Conservation (phyloP, 1,140 invertebrate genomes). For the Drosophila murphyi region DNA sequence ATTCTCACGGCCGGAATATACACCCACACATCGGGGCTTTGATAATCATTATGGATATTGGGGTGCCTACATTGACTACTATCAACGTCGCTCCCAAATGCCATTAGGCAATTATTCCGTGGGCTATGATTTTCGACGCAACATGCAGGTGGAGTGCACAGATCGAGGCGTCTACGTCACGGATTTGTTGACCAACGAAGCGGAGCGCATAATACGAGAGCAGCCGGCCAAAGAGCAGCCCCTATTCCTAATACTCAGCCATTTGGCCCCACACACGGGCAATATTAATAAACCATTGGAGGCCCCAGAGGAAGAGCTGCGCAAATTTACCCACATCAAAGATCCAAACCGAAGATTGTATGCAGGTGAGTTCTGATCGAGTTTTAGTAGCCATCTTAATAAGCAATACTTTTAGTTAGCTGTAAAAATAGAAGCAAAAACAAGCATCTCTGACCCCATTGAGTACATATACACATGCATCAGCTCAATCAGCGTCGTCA, state of each 20-base stretch:
- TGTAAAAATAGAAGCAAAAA: background rate
- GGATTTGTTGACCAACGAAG: constrained; percentile 90
- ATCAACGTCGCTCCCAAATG: constrained; percentile 88
- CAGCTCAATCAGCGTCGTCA: background rate
- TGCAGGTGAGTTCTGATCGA: constrained; percentile 87
- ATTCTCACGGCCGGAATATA: constrained; percentile 89
- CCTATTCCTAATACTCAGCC: constrained; percentile 92
- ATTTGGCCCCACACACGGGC: constrained; percentile 92
- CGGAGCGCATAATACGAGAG: constrained; percentile 88
- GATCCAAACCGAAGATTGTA: constrained; percentile 90
- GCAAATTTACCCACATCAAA: constrained; percentile 90
- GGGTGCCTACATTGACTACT: constrained; percentile 93
- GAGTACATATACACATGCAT: background rate
- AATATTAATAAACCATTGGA: constrained; percentile 89
- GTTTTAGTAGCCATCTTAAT: background rate
- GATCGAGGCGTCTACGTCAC: constrained; percentile 90
- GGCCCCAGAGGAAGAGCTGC: constrained; percentile 90
- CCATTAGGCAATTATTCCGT: constrained; percentile 84
- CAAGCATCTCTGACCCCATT: background rate
- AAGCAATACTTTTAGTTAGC: background rate
- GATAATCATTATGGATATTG: constrained; percentile 94
- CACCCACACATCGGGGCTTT: constrained; percentile 93
- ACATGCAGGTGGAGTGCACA: constrained; percentile 87
- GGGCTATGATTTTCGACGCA: constrained; percentile 90
- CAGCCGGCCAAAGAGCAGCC: constrained; percentile 87